Evolutionary conservation across 2,113 vertebrate genomes (phyloP).

Genomic region (Stercorarius parasiticus): DNA sequence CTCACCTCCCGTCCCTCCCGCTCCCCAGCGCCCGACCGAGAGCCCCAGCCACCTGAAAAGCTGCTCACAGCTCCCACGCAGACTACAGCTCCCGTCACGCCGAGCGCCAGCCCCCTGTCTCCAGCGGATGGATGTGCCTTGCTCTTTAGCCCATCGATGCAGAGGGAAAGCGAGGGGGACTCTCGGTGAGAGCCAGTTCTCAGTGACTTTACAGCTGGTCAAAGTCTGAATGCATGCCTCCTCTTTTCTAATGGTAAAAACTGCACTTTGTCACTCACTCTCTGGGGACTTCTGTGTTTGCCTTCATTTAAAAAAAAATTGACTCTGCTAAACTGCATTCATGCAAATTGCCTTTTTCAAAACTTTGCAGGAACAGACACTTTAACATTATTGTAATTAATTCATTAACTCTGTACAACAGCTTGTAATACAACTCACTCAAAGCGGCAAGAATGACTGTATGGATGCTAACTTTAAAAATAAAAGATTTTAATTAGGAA

Average conservation of each 20-base stretch:
- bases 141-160: fast-evolving
- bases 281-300: not conserved
- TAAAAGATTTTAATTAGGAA: not conserved
- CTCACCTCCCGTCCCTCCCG: fast-evolving
- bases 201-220: not conserved
- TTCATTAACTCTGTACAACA: not conserved
- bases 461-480: not conserved
- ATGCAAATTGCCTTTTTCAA: not conserved
- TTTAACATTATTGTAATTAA: not conserved
- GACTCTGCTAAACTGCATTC: not conserved
- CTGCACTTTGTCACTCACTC: not conserved
- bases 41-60: not conserved
- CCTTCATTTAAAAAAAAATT: not conserved
- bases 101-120: not conserved
- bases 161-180: fast-evolving
- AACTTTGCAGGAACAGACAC: not conserved
- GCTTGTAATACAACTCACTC: not conserved
- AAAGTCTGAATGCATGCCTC: no score
- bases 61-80: not conserved
- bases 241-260: not conserved
- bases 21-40: not conserved
- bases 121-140: fast-evolving
- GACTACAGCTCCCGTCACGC: not conserved
- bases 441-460: not conserved
- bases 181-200: not conserved